Conservation (phyloP, 2,797 vertebrate genomes). For the Trachurus trachurus region DNA sequence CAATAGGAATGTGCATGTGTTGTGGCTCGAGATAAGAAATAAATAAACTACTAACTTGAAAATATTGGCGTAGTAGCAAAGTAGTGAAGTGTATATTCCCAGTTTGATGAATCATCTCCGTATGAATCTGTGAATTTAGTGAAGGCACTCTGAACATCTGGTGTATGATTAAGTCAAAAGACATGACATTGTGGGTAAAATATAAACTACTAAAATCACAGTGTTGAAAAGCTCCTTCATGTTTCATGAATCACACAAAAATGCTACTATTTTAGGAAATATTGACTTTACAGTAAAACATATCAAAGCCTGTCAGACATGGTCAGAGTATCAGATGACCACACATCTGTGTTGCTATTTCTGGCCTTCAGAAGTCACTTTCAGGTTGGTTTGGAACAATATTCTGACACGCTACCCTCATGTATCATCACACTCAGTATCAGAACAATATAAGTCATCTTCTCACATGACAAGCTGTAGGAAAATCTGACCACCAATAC, state of each 20-base stretch:
- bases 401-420: slow-evolving; percentile 34
- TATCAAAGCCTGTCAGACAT: slow-evolving; percentile 15
- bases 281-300: slow-evolving; percentile 16
- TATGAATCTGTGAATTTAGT: background rate
- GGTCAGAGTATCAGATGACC: slow-evolving; percentile 13
- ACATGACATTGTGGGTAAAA: slow-evolving; percentile 8
- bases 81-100: background rate
- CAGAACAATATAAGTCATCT: background rate
- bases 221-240: slow-evolving; percentile 1
- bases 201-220: slow-evolving; percentile 19
- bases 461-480: background rate
- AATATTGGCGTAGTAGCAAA: no score
- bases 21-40: no score
- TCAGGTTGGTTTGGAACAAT: slow-evolving; percentile 45
- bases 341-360: slow-evolving; percentile 42
- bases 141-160: slow-evolving; percentile 14
- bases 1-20: no score
- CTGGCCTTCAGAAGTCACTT: slow-evolving; percentile 16
- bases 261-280: slow-evolving; percentile 6
- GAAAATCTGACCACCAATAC: background rate
- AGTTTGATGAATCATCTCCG: background rate
- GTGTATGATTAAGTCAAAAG: slow-evolving; percentile 22
- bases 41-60: no score
- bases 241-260: slow-evolving; percentile 4
- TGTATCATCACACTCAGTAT: background rate